phyloP scores from a whole-genome alignment of 2,113 vertebrate genomes.

The Cisticola juncidis region DNA sequence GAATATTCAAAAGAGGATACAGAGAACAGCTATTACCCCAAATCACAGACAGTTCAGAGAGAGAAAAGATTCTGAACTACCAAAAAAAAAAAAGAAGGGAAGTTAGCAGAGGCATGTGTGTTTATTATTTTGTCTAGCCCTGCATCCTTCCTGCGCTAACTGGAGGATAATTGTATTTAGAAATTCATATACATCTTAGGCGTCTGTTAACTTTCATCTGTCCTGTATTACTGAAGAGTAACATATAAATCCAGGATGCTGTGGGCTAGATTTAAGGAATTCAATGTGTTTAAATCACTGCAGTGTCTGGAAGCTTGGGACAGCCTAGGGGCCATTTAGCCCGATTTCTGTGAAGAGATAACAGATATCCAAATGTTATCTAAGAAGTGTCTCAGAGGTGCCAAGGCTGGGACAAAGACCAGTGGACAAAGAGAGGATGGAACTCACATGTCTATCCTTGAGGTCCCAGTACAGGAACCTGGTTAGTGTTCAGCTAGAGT shows the following conservation, averaged over 20 bases:
- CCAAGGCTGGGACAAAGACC: background rate
- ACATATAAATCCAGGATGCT: background rate
- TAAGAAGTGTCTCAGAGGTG: background rate
- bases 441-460: background rate
- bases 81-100: rapidly evolving
- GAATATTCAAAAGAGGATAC: background rate
- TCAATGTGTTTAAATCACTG: constrained; percentile 17
- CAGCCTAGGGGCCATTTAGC: background rate
- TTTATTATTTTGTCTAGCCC: constrained; percentile 53
- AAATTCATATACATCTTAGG: background rate
- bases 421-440: background rate
- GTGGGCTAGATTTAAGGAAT: constrained; percentile 2
- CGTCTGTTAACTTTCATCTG: constrained; percentile 56
- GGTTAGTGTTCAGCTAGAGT: background rate
- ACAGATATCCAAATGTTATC: background rate
- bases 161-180: constrained; percentile 5
- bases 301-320: background rate
- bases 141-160: constrained; percentile 30
- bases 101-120: background rate
- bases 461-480: background rate
- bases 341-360: background rate
- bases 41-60: background rate
- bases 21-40: background rate
- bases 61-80: background rate
- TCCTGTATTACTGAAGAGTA: background rate